These are phyloP conservation scores for Drosophila kambysellisi DNA, from an alignment of 2,888 invertebrate species.

Conservation along the genomic window DNA sequence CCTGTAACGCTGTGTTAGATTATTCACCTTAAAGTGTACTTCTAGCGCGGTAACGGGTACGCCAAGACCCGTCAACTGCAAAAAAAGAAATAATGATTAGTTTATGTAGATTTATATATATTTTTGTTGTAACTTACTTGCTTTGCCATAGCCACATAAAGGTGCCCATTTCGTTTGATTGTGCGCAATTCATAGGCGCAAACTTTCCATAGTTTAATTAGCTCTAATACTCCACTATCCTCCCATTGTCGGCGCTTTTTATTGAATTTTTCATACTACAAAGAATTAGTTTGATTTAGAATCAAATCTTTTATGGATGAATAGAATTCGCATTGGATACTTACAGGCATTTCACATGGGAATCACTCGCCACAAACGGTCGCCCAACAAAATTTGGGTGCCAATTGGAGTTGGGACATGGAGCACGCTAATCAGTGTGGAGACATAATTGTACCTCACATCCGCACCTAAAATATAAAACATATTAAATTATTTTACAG, in stretches of 20 bases:
- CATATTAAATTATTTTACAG: background rate
- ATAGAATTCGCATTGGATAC: conserved; percentile 31
- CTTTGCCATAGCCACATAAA: conserved; percentile 85
- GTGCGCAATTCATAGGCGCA: conserved; percentile 85
- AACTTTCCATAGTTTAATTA: conserved; percentile 85
- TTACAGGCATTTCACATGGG: conserved; percentile 84
- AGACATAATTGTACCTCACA: conserved; percentile 52
- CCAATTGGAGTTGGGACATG: conserved; percentile 67
- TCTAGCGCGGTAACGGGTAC: conserved; percentile 84
- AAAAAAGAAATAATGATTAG: background rate
- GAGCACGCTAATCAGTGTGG: conserved; percentile 63
- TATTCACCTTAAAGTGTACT: conserved; percentile 84
- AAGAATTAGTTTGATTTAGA: background rate
- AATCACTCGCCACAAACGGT: conserved; percentile 80
- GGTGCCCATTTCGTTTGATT: conserved; percentile 85
- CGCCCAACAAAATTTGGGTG: conserved; percentile 75
- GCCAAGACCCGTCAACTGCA: conserved; percentile 83
- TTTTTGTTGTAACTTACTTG: conserved; percentile 49
- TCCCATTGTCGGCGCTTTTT: conserved; percentile 85
- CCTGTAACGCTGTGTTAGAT: conserved; percentile 84
- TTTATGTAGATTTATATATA: background rate
- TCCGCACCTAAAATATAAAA: conserved; percentile 45
- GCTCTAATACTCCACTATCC: conserved; percentile 84
- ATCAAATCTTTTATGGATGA: background rate
- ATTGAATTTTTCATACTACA: conserved; percentile 84